Evolutionary conservation across 37 sponge, comb jelly and placozoan species (phyloP).

Genomic region (Eunapius fragilis): DNA sequence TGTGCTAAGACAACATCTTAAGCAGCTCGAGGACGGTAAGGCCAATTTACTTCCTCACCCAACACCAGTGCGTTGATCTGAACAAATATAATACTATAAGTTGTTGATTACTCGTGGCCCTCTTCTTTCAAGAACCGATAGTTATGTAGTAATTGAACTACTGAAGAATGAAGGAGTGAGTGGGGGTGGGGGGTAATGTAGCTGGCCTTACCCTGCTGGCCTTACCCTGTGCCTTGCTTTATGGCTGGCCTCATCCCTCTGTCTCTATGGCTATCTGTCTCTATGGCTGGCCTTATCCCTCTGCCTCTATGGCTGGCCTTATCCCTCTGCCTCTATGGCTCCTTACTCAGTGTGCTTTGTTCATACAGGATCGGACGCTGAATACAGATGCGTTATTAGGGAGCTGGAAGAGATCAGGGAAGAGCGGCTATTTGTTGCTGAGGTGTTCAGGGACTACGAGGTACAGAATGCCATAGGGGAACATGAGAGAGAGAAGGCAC

Average conservation of each 20-base stretch:
- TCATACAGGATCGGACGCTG: conserved; percentile 46
- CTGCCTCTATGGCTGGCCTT: neutral
- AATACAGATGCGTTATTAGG: conserved; percentile 32
- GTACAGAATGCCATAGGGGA: conserved; percentile 44
- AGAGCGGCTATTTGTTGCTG: conserved; percentile 61
- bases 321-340: neutral
- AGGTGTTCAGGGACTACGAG: conserved; percentile 46
- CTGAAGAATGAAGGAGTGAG: too few relatives aligned
- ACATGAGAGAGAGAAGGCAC: conserved; percentile 68
- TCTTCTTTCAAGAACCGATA: too few relatives aligned
- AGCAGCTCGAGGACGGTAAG: conserved; percentile 63
- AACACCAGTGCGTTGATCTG: neutral
- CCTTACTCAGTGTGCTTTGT: neutral
- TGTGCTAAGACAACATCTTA: conserved; percentile 41
- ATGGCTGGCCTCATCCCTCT: neutral
- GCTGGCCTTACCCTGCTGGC: neutral
- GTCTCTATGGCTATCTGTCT: neutral
- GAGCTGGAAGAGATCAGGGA: conserved; percentile 38
- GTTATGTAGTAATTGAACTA: too few relatives aligned
- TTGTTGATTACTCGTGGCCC: too few relatives aligned
- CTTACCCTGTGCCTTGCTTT: neutral
- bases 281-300: neutral
- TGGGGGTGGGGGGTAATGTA: too few relatives aligned
- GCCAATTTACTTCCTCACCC: neutral
- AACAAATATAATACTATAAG: too few relatives aligned